Evolutionary conservation across 2,797 vertebrate genomes (phyloP), one percentile per base, ranked within the genome.

Genomic region (Melanitta fusca): DNA sequence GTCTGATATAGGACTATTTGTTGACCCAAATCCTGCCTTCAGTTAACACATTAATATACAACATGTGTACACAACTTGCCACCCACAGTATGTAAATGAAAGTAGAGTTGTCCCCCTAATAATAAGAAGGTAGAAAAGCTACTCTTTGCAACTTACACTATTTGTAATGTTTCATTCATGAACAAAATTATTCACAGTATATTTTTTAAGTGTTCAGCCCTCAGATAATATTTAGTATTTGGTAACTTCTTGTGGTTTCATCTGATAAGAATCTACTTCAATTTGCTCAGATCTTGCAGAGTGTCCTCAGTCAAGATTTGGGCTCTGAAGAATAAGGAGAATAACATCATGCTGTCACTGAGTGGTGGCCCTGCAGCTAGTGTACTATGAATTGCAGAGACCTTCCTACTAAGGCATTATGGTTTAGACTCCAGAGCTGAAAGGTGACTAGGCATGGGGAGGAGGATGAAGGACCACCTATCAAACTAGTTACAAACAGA

Each of bases 81-180:
- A 69, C 21, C 38, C n/a, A 15, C 11, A 11, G 32, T 28, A 41
- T 75, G n/a, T 13, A 88, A 88, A 86, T 68, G 43, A 20, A 77
- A 82, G 34, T 32, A 85, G 84, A 80, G 72, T 41, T 11, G 27
- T 70, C 39, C 28, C 18, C 5, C 16, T 84, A 36, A 56, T 91
- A 88, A 65, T 56, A 82, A 80, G 38, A 86, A 81, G 20, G 32
- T 41, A 82, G 54, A 79, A 92, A 62, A 92, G 32, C 13, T 61
- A 51, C 69, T 64, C 14, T 91, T 75, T 68, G 49, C 66, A 57
- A 12, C 38, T 74, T 53, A 32, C 8, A 73, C 10, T 39, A 6
- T 38, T 27, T 83, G 57, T 61, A 78, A 88, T 89, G 47, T 95
- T 85, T 92, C 69, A 88, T 85, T 83, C 36, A 36, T 61, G 72